These are phyloP conservation scores for Rhincodon typus DNA, from an alignment of 2,797 vertebrate genomes.

Conservation along the genomic window DNA sequence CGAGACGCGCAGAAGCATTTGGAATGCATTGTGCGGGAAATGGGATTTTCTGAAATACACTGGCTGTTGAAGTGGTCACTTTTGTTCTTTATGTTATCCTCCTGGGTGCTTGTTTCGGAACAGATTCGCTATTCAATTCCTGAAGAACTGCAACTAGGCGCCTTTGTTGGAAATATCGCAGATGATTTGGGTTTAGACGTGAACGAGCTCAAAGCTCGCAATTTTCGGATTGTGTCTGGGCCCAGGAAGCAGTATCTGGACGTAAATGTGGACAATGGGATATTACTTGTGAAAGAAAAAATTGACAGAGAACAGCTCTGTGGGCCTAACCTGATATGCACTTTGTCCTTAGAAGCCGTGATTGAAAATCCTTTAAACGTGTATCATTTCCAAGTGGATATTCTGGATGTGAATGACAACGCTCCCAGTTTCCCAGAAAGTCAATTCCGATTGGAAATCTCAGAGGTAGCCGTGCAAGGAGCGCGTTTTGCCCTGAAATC, in stretches of 20 bases:
- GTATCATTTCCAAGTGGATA: slow-evolving; percentile 39
- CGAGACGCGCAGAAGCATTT: slow-evolving; percentile 18
- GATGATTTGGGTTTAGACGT: slow-evolving; percentile 10
- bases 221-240: slow-evolving; percentile 19
- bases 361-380: slow-evolving; percentile 37
- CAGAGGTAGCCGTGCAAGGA: slow-evolving; percentile 40
- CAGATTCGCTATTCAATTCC: slow-evolving; percentile 34
- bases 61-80: slow-evolving; percentile 22
- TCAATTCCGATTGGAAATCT: slow-evolving; percentile 32
- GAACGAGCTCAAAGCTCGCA: background rate
- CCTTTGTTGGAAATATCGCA: slow-evolving; percentile 36
- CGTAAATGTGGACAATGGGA: slow-evolving; percentile 22
- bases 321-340: background rate
- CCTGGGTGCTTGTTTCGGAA: slow-evolving; percentile 10
- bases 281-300: background rate
- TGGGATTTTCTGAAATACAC: slow-evolving; percentile 16
- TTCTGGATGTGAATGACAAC: slow-evolving; percentile 45
- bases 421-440: slow-evolving; percentile 19
- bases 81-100: background rate
- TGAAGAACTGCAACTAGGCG: slow-evolving; percentile 15
- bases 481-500: slow-evolving; percentile 54
- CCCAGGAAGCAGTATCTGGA: slow-evolving; percentile 29
- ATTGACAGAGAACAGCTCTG: slow-evolving; percentile 24
- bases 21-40: slow-evolving; percentile 28
- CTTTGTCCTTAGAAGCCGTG: background rate